Percentiles rank a stretch among this genome's conserved stretches.
phyloP scores from a whole-genome alignment of 2,797 vertebrate genomes.

The Chelon auratus region DNA sequence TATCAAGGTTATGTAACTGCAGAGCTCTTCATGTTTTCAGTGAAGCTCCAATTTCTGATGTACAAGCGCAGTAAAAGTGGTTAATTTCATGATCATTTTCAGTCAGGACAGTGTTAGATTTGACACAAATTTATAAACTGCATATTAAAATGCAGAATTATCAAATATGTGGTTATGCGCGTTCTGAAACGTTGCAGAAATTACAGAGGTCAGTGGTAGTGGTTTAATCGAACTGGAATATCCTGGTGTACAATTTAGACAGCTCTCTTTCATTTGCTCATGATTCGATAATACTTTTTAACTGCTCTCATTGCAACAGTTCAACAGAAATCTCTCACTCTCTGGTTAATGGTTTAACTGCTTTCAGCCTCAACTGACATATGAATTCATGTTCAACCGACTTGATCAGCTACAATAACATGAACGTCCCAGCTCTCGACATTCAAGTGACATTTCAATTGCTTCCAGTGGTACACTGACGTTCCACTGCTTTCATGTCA shows the following conservation, averaged over 20 bases:
- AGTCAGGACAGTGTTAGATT: neutral
- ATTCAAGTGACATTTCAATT: constrained; percentile 10
- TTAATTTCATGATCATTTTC: neutral
- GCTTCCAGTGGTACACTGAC: neutral
- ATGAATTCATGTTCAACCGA: neutral
- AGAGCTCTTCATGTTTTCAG: neutral
- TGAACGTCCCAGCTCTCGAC: neutral
- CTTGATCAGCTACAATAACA: neutral
- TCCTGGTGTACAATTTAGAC: neutral
- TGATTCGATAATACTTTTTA: neutral
- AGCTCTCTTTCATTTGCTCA: neutral
- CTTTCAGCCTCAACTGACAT: neutral
- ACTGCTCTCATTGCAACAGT: neutral
- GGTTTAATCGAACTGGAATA: neutral
- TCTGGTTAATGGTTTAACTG: neutral
- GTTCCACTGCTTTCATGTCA: neutral
- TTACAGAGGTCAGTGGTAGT: neutral
- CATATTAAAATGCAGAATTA: too few relatives aligned
- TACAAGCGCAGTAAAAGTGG: too few relatives aligned
- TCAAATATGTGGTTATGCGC: too few relatives aligned
- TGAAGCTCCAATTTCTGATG: too few relatives aligned
- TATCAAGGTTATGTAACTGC: constrained; percentile 6
- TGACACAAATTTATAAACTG: neutral
- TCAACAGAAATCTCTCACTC: neutral
- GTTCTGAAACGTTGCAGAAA: neutral